Percentiles rank a stretch among this genome's conserved stretches.
Evolutionary conservation across 2,888 invertebrate genomes (phyloP).

Genomic region (Agrochola litura): DNA sequence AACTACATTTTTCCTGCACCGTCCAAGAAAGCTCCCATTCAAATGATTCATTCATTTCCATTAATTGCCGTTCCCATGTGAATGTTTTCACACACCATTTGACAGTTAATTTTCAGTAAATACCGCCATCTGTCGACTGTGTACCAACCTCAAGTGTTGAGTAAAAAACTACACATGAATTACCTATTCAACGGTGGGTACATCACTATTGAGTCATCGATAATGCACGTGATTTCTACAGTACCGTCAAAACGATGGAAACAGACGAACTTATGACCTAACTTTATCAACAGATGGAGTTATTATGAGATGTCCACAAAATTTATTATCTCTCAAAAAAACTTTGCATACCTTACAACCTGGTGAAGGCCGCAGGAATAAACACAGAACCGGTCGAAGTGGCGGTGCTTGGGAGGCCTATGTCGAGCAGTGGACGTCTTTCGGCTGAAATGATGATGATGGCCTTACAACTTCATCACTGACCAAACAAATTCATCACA

Average conservation of each 20-base stretch:
- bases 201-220: slow-evolving; percentile 42
- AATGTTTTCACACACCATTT: slow-evolving; percentile 76
- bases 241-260: neutral
- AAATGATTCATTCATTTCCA: slow-evolving; percentile 50
- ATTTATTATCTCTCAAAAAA: too few relatives aligned
- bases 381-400: too few relatives aligned
- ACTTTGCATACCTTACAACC: too few relatives aligned
- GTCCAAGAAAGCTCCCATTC: slow-evolving; percentile 31
- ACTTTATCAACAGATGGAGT: neutral
- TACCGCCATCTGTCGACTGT: slow-evolving; percentile 82
- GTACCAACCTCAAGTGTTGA: slow-evolving; percentile 71
- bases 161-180: slow-evolving; percentile 83
- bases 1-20: neutral
- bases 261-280: neutral
- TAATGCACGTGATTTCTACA: slow-evolving; percentile 7
- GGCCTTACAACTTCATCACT: too few relatives aligned
- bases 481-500: neutral
- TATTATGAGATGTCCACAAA: too few relatives aligned
- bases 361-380: too few relatives aligned
- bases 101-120: slow-evolving; percentile 80
- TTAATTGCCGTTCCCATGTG: slow-evolving; percentile 54
- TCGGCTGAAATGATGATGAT: too few relatives aligned
- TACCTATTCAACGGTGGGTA: slow-evolving; percentile 73
- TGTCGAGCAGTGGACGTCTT: too few relatives aligned
- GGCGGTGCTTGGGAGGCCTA: too few relatives aligned